Conservation (phyloP, 2,797 vertebrate species). For the Myotis pilosus region DNA sequence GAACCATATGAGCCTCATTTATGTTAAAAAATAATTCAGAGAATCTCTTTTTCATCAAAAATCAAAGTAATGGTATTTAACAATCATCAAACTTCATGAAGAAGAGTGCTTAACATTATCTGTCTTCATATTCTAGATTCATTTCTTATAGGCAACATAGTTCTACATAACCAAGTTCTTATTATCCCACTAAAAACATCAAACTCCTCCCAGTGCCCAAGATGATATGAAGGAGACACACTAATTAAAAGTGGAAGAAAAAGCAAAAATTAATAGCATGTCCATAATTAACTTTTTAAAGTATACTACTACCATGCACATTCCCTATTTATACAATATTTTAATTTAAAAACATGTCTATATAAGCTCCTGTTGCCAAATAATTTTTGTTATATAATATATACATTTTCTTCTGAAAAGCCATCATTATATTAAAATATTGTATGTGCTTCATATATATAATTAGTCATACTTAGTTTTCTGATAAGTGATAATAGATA, state of each 20-base stretch:
- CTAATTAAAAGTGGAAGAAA: slow-evolving; percentile 7
- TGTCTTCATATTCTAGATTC: neutral
- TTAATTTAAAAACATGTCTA: slow-evolving; percentile 25
- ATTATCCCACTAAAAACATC: neutral
- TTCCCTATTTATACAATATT: slow-evolving; percentile 5
- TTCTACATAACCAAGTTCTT: slow-evolving; percentile 1
- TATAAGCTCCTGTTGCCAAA: neutral
- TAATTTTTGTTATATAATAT: slow-evolving; percentile 11
- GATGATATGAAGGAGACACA: neutral
- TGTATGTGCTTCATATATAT: neutral
- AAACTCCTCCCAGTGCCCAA: neutral
- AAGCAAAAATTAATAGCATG: neutral
- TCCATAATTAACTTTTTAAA: slow-evolving; percentile 41
- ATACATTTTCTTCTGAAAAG: slow-evolving; percentile 44
- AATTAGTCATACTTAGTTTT: neutral
- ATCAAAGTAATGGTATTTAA: neutral
- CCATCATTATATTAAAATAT: neutral
- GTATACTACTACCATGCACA: neutral
- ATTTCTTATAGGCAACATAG: neutral
- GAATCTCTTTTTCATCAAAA: slow-evolving; percentile 12
- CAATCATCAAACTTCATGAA: neutral
- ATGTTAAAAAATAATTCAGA: slow-evolving; percentile 19
- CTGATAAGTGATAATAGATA: too few species aligned
- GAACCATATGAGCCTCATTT: neutral
- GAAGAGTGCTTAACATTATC: neutral